Evolutionary conservation across 2,888 invertebrate genomes (phyloP), one percentile per base, ranked within the genome.

Genomic region (Nebria salina): DNA sequence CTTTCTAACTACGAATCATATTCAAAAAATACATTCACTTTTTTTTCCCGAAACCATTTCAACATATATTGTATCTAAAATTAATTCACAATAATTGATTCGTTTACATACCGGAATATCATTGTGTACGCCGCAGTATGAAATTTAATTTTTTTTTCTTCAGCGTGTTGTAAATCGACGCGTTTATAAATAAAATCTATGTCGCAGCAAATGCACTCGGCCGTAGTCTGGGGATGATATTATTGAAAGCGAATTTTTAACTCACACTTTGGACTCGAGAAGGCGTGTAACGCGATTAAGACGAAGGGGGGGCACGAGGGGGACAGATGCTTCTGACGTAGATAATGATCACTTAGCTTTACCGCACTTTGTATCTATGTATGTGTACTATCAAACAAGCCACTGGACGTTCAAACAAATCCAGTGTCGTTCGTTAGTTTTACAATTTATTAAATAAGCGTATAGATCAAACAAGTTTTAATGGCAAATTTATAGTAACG

Each of bases 271-370:
- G 83, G 83, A 85, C 84, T 84, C 84, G 85, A 85, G 85, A 85
- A 84, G 82, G 85, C 85, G 85, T 85, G 84, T 84, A 85, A 85
- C 84, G 83, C 85, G 85, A 85, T 85, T 85, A 85, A 83, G 84
- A 84, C 83, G 81, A 34, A 26, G 70, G 65, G 54, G 54, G 54
- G 54, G 54, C 7, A 11, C 9, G n/a, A 8, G 70, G 83, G 83
- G 84, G 83, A 83, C 85, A 84, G 84, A 84, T 85, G 85, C 84
- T 82, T 77, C 78, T 78, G 70, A 73, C 78, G 78, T 76, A 72
- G 83, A 84, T 84, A 83, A 84, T 84, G 83, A 84, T 84, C 84
- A 83, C 83, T 84, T 84, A 72, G 75, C 83, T 83, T 83, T 83
- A 83, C 82, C 83, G 83, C 83, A 84, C 72, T 54, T 25, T 26